Evolutionary conservation across 2,113 vertebrate species (phyloP).

Genomic region (Camelus bactrianus): DNA sequence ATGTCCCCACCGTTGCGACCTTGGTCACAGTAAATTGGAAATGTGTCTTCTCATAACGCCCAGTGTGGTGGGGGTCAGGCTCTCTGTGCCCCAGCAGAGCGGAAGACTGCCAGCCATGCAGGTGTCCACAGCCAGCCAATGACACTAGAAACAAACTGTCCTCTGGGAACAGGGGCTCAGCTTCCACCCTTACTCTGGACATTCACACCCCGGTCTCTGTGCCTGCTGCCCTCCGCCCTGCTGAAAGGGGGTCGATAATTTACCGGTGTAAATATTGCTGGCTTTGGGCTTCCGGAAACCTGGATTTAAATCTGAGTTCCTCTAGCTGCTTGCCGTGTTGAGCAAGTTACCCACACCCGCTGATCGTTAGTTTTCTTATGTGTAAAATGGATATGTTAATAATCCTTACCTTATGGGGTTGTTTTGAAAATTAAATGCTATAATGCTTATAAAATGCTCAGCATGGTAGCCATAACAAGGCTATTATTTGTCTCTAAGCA

Average conservation of each 20-base stretch:
- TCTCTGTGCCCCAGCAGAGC: not conserved
- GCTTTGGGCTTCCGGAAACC: not conserved
- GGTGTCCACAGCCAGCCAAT: not conserved
- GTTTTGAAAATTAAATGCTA: constrained; percentile 5
- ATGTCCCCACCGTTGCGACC: not conserved
- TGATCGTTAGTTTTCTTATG: not conserved
- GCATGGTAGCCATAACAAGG: not conserved
- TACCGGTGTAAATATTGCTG: not conserved
- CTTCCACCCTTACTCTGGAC: not conserved
- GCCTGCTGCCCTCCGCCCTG: not conserved
- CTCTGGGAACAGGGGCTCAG: not conserved
- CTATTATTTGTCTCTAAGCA: not conserved
- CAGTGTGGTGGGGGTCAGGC: not conserved
- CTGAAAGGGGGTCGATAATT: not conserved
- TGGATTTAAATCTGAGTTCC: not conserved
- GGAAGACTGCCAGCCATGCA: not conserved
- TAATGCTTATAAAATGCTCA: not conserved
- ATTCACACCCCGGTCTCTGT: fast-evolving
- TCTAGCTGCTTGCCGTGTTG: not conserved
- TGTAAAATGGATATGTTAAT: not conserved
- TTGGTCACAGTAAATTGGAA: not conserved
- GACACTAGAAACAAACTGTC: not conserved
- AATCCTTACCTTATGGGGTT: not conserved
- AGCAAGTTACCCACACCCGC: not conserved
- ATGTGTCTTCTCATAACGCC: not conserved